These are phyloP conservation scores for Troides helena DNA, from an alignment of 2,888 invertebrate genomes.

Conservation along the genomic window DNA sequence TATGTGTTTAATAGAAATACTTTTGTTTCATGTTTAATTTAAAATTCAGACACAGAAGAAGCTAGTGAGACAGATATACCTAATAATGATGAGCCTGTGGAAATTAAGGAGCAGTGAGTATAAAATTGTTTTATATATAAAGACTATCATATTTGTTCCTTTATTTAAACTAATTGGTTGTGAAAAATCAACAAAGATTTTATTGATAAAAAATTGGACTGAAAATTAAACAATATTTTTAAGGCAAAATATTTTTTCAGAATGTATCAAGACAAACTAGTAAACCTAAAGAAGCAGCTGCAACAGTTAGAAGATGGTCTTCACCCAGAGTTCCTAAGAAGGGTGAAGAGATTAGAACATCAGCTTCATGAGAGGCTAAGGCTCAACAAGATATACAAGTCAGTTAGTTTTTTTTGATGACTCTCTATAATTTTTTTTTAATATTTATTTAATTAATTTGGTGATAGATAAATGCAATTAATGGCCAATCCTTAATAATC, in stretches of 20 bases:
- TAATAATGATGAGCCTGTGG: slow-evolving; percentile 88
- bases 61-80: slow-evolving; percentile 97
- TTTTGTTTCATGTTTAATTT: slow-evolving; percentile 9
- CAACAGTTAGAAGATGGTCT: slow-evolving; percentile 92
- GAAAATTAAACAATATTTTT: too few relatives aligned
- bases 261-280: slow-evolving; percentile 94
- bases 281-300: slow-evolving; percentile 92
- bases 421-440: background rate
- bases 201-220: background rate
- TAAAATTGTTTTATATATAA: slow-evolving; percentile 11
- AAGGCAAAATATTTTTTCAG: slow-evolving; percentile 68
- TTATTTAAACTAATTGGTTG: too few relatives aligned
- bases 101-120: slow-evolving; percentile 93
- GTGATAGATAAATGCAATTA: background rate
- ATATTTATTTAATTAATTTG: background rate
- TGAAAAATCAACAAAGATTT: background rate
- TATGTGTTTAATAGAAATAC: background rate
- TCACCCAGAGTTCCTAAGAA: slow-evolving; percentile 91
- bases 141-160: background rate
- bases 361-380: slow-evolving; percentile 89
- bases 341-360: slow-evolving; percentile 89
- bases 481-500: too few relatives aligned
- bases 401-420: slow-evolving; percentile 32
- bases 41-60: slow-evolving; percentile 90
- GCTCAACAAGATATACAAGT: slow-evolving; percentile 85